phyloP scores from a whole-genome alignment of 2,888 invertebrate genomes.

The Drosophila tanythrix region DNA sequence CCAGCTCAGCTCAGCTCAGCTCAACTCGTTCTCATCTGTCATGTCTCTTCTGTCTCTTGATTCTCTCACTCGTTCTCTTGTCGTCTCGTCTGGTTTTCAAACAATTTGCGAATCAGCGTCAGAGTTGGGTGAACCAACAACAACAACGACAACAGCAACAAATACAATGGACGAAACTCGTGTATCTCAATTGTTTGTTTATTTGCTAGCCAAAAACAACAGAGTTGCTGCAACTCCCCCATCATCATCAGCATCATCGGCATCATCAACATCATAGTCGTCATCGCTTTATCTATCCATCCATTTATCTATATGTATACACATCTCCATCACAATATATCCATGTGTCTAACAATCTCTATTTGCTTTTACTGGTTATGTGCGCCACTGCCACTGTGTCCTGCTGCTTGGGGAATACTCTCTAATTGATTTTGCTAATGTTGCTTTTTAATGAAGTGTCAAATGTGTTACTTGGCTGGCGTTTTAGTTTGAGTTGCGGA shows the following conservation, averaged over 20 bases:
- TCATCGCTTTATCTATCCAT: conserved; percentile 5
- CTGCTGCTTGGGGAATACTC: conserved; percentile 66
- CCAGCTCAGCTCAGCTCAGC: conserved; percentile 12
- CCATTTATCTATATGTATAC: conserved; percentile 8
- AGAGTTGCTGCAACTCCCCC: conserved; percentile 49
- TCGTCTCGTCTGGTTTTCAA: conserved; percentile 61
- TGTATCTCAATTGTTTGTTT: conserved; percentile 76
- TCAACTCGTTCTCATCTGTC: conserved; percentile 10
- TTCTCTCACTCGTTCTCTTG: conserved; percentile 4
- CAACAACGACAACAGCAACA: conserved; percentile 31
- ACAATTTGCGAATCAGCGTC: conserved; percentile 69
- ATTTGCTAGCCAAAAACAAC: conserved; percentile 77
- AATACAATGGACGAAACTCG: conserved; percentile 43
- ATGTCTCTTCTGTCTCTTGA: not conserved
- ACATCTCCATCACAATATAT: conserved; percentile 11
- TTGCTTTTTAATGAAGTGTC: conserved; percentile 79
- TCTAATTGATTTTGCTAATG: conserved; percentile 79
- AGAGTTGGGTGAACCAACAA: conserved; percentile 46
- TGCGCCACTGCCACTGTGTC: conserved; percentile 40
- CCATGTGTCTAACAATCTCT: conserved; percentile 32
- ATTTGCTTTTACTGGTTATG: conserved; percentile 50
- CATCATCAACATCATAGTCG: not conserved
- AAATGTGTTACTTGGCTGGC: conserved; percentile 63
- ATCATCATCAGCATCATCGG: conserved; percentile 2
- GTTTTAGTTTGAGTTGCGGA: conserved; percentile 1